phyloP scores from a whole-genome alignment of 2,113 vertebrate species.

The Psephotus haematonotus region DNA sequence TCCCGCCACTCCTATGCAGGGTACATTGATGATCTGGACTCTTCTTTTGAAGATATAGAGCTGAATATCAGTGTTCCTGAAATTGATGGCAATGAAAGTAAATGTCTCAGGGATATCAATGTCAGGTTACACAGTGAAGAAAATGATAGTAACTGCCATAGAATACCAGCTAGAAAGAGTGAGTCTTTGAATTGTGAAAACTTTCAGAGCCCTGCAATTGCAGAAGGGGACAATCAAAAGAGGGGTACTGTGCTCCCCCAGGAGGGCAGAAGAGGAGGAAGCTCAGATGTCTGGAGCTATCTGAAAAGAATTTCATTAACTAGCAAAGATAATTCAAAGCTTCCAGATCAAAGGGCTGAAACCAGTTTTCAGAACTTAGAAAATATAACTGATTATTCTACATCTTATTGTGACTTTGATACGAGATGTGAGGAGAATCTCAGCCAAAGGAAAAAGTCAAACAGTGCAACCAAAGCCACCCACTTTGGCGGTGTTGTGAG shows the following conservation, averaged over 20 bases:
- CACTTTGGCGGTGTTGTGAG: slow-evolving; percentile 84
- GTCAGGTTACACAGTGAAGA: slow-evolving; percentile 64
- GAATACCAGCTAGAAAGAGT: slow-evolving; percentile 67
- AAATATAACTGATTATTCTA: slow-evolving; percentile 66
- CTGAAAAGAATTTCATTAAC: slow-evolving; percentile 84
- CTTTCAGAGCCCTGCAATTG: slow-evolving; percentile 67
- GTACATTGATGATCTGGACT: slow-evolving; percentile 82
- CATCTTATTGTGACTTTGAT: slow-evolving; percentile 76
- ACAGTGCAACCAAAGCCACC: slow-evolving; percentile 68
- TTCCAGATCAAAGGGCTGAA: slow-evolving; percentile 79
- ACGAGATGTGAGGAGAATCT: slow-evolving; percentile 74
- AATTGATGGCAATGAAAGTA: slow-evolving; percentile 45
- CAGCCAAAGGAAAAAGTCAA: slow-evolving; percentile 58
- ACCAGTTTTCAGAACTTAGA: slow-evolving; percentile 78
- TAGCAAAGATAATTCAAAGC: slow-evolving; percentile 75
- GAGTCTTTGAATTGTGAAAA: slow-evolving; percentile 72
- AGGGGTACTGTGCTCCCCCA: slow-evolving; percentile 66
- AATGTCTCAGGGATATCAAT: slow-evolving; percentile 57
- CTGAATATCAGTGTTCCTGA: slow-evolving; percentile 73
- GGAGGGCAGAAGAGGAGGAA: slow-evolving; percentile 74
- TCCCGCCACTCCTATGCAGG: slow-evolving; percentile 89
- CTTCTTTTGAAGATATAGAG: slow-evolving; percentile 85
- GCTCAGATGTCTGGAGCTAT: slow-evolving; percentile 87
- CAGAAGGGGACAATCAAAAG: slow-evolving; percentile 72
- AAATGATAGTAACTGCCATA: slow-evolving; percentile 69